Evolutionary conservation across 2,113 vertebrate species (phyloP), one percentile per base, ranked within the genome.

Genomic region (zebrafish (Danio rerio)): DNA sequence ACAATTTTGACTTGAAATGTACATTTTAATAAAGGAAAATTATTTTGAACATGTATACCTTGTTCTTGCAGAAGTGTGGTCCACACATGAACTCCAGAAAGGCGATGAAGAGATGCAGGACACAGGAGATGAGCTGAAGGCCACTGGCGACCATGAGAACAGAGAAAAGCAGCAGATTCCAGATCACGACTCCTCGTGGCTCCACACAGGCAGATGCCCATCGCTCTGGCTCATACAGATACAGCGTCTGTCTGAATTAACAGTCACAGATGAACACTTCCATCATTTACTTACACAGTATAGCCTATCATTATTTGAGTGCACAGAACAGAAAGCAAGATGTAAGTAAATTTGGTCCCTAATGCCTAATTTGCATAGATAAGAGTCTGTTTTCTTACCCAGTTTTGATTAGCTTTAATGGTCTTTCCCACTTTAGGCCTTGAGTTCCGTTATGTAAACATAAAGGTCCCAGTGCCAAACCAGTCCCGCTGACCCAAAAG

Each of bases 111-210:
- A 91, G 9, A 66, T 93, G 93, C 21, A 84, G 70, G 0, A 40
- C 53, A 80, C 93, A 93, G 10, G 95, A 87, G 10, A 93, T 0
- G 0, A 63, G 62, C 86, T 94, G 91, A 58, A 93, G 86, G 1
- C 78, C 87, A 5, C 91, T 93, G 82, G 78, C 42, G 0, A 42
- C 79, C 21, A 89, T 89, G 79, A 93, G 88, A 10, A 93, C 62
- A 4, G 86, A 80, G 52, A 95, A 95, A 56, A 94, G 91, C 21
- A 86, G 84, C 5, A 89, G 4, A 5, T 95, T 94, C 94, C 94
- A 95, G 63, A 84, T 71, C 0, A 95, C 92, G 68, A 94, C 92
- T 0, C 53, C 78, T 0, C 1, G 45, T 0, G 94, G 94, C 63
- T 91, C 76, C 80, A 85, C 43, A 83, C 94, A 95, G 6, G 92